Percentiles rank a stretch among this genome's conserved stretches.
Conservation (phyloP, 2,113 vertebrate genomes). For the Machaerirhynchus nigripectus region DNA sequence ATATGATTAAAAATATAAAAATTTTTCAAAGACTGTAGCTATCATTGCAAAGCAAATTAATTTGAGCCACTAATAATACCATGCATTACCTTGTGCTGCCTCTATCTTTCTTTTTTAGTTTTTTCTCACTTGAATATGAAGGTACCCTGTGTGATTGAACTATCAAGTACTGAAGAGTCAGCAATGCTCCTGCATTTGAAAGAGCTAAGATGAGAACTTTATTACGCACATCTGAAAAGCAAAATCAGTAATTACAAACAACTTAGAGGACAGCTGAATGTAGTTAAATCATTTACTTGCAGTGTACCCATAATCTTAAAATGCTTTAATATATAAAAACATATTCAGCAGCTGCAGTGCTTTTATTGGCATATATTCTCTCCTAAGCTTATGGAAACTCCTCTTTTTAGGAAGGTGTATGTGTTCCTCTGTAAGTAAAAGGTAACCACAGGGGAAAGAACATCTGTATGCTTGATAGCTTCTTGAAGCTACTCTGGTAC, state of each 20-base stretch:
- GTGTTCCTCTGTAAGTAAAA: constrained; percentile 11
- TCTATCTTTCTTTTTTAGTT: not conserved
- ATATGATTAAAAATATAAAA: not conserved
- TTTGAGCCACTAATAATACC: not conserved
- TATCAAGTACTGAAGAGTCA: constrained; percentile 71
- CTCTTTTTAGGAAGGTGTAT: not conserved
- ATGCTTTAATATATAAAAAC: constrained; percentile 62
- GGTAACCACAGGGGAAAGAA: not conserved
- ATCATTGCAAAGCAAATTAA: constrained; percentile 9
- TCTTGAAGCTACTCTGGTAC: not conserved
- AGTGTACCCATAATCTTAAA: constrained; percentile 67
- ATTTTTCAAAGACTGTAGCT: not conserved
- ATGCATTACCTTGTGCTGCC: not conserved
- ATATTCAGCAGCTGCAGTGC: constrained; percentile 44
- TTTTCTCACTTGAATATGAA: constrained; percentile 61
- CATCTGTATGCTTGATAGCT: not conserved
- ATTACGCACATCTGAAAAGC: constrained; percentile 75
- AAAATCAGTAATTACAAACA: constrained; percentile 76
- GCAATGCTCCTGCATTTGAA: constrained; percentile 56
- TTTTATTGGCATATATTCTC: not conserved
- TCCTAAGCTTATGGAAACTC: not conserved
- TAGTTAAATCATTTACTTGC: constrained; percentile 74
- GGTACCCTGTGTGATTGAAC: constrained; percentile 64
- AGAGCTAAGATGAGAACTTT: constrained; percentile 71
- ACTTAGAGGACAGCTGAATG: constrained; percentile 79